Evolutionary conservation across 2,113 vertebrate species (phyloP).

Genomic region (Todiramphus chloris): DNA sequence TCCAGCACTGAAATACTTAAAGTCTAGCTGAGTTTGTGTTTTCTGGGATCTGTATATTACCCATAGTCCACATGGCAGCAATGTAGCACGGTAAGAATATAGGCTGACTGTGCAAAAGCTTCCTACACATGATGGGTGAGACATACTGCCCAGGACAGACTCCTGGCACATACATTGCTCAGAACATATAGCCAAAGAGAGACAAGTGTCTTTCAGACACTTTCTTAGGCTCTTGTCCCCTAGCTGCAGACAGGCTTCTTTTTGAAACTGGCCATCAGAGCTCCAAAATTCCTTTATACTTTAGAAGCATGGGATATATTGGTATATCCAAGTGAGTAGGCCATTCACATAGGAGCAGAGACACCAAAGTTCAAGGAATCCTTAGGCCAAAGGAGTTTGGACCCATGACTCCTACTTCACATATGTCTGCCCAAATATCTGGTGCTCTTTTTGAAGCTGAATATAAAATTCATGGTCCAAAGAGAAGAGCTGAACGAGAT

Average conservation of each 20-base stretch:
- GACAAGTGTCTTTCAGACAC: neutral
- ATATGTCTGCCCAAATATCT: neutral
- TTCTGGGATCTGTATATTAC: neutral
- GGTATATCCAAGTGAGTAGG: neutral
- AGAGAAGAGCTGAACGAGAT: neutral
- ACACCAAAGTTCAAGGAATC: neutral
- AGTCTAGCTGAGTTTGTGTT: neutral
- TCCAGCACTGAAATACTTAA: neutral
- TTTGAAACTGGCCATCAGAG: neutral
- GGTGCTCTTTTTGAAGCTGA: neutral
- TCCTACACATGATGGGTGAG: neutral
- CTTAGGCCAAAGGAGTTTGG: neutral
- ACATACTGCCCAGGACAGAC: neutral
- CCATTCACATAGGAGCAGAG: neutral
- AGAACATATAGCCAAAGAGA: neutral
- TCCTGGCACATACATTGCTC: neutral
- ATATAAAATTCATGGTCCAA: neutral
- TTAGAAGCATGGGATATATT: neutral
- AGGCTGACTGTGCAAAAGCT: neutral
- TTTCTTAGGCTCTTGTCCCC: neutral
- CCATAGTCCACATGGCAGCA: neutral
- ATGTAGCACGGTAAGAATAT: neutral
- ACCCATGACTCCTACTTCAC: neutral
- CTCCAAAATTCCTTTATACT: neutral
- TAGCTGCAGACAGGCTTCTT: neutral